Evolutionary conservation across 2,797 vertebrate species (phyloP).

Genomic region (Oreochromis mossambicus): DNA sequence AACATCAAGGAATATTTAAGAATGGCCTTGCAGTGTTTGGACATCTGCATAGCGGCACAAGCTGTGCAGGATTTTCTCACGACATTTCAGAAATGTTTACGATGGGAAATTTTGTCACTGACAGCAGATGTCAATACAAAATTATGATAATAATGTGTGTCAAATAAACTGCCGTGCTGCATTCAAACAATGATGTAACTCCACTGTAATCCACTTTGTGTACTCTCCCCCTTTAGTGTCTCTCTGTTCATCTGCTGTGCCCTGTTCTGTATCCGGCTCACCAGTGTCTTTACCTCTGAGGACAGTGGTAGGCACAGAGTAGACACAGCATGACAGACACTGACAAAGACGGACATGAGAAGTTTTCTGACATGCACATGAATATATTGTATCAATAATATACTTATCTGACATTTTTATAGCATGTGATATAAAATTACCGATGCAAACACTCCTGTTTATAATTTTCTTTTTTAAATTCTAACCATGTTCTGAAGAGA

Average conservation of each 20-base stretch:
- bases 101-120: background rate
- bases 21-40: background rate
- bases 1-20: background rate
- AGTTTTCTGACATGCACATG: background rate
- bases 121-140: background rate
- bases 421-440: background rate
- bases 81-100: background rate
- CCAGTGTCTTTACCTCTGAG: background rate
- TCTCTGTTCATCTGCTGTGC: background rate
- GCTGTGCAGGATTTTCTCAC: background rate
- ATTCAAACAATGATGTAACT: constrained; percentile 49
- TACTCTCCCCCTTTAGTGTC: background rate
- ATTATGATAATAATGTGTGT: background rate
- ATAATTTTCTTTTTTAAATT: too few relatives aligned
- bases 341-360: background rate
- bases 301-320: background rate
- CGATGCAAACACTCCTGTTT: background rate
- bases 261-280: background rate
- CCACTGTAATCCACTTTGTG: constrained; percentile 28
- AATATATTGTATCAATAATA: background rate
- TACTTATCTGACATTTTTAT: background rate
- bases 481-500: background rate
- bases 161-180: background rate
- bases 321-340: background rate
- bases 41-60: background rate